phyloP scores from a whole-genome alignment of 1,140 invertebrate genomes.

The Drosophila erecta region DNA sequence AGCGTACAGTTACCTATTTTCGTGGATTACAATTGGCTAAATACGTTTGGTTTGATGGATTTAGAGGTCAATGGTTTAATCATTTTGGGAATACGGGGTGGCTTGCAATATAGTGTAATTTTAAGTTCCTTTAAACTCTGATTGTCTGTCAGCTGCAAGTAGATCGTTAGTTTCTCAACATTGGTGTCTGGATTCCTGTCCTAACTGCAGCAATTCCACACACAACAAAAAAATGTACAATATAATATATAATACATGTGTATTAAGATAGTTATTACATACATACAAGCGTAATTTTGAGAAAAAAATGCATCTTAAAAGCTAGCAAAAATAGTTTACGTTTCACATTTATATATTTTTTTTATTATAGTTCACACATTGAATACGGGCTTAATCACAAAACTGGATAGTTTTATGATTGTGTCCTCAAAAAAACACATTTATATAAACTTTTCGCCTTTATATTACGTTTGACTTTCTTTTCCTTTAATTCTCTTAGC shows the following conservation, averaged over 20 bases:
- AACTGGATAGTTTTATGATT: slow-evolving; percentile 8
- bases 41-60: slow-evolving; percentile 13
- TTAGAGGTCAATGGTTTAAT: slow-evolving; percentile 5
- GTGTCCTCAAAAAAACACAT: slow-evolving; percentile 22
- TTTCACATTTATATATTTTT: slow-evolving; percentile 29
- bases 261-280: slow-evolving; percentile 18
- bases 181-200: slow-evolving; percentile 10
- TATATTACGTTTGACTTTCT: slow-evolving; percentile 6
- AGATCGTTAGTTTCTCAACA: slow-evolving; percentile 43
- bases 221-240: slow-evolving; percentile 23
- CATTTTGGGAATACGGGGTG: slow-evolving; percentile 17
- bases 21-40: slow-evolving; percentile 33
- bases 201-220: slow-evolving; percentile 44
- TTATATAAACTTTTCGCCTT: slow-evolving; percentile 22
- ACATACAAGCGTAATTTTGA: slow-evolving; percentile 32
- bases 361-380: slow-evolving; percentile 24
- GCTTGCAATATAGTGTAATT: slow-evolving; percentile 15
- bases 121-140: slow-evolving; percentile 66
- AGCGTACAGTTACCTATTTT: slow-evolving; percentile 36
- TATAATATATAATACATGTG: slow-evolving; percentile 16
- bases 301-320: slow-evolving; percentile 42
- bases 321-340: slow-evolving; percentile 59
- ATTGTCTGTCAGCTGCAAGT: slow-evolving; percentile 80
- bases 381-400: slow-evolving; percentile 17
- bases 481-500: neutral